These are phyloP conservation scores for Podarcis lilfordi DNA, from an alignment of 2,797 vertebrate species.

Conservation along the genomic window DNA sequence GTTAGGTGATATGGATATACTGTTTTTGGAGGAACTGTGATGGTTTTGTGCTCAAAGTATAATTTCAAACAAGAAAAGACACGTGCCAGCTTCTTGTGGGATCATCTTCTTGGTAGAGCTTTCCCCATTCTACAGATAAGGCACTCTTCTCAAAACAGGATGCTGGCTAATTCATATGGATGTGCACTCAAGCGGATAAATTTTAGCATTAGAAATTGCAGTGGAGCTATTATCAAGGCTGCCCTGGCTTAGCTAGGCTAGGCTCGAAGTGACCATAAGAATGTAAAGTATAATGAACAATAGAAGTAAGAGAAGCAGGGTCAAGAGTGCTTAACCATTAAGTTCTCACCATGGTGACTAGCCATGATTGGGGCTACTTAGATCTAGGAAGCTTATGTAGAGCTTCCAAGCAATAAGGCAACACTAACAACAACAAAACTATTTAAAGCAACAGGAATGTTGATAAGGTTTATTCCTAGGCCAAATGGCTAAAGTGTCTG, in stretches of 20 bases:
- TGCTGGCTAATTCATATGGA: not conserved
- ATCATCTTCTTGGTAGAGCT: not conserved
- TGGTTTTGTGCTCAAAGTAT: not conserved
- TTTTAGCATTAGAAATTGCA: not conserved
- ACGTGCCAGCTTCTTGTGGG: not conserved
- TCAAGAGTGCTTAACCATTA: not conserved
- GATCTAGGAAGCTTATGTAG: not conserved
- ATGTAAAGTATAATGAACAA: not conserved
- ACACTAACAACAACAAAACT: too few relatives aligned
- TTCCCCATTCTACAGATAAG: not conserved
- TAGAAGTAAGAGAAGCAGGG: not conserved
- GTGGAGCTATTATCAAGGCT: not conserved
- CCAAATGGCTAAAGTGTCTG: not conserved
- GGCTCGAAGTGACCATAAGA: too few relatives aligned
- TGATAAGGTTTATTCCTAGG: not conserved
- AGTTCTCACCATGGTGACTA: not conserved
- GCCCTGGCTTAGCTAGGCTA: not conserved
- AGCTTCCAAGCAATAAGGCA: not conserved
- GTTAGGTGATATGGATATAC: not conserved
- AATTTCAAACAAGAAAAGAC: not conserved
- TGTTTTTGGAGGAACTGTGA: not conserved
- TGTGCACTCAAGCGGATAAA: not conserved
- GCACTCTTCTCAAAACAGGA: not conserved
- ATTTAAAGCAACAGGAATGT: too few relatives aligned
- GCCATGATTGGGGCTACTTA: not conserved